Conservation (phyloP, 2,113 vertebrate genomes). For the Strix uralensis region DNA sequence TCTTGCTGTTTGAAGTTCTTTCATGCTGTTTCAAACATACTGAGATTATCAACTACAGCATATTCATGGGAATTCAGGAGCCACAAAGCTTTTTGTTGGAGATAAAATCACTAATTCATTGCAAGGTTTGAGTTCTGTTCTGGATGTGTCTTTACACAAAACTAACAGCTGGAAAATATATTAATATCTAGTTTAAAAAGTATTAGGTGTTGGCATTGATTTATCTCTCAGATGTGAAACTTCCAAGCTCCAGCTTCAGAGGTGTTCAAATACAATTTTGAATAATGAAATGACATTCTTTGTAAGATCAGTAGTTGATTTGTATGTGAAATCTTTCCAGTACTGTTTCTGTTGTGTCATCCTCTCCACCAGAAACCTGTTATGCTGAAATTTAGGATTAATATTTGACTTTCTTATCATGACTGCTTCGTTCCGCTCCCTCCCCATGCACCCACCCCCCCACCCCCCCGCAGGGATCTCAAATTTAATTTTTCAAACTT, state of each 20-base stretch:
- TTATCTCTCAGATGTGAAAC: background rate
- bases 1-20: background rate
- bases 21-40: background rate
- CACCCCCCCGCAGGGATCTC: background rate
- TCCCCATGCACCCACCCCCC: rapidly evolving
- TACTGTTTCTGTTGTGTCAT: background rate
- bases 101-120: background rate
- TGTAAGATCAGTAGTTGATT: background rate
- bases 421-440: background rate
- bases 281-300: background rate
- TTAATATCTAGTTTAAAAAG: background rate
- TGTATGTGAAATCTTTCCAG: background rate
- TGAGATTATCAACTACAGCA: background rate
- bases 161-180: background rate
- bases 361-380: background rate
- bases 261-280: background rate
- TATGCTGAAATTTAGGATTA: background rate
- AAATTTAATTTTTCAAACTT: background rate
- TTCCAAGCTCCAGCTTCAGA: background rate
- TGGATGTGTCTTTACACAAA: background rate
- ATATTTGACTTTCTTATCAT: background rate
- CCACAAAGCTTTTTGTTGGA: background rate
- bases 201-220: background rate
- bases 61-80: background rate
- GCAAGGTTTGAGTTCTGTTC: background rate